phyloP scores from a whole-genome alignment of 2,797 vertebrate species.

The Poecilia gillii region DNA sequence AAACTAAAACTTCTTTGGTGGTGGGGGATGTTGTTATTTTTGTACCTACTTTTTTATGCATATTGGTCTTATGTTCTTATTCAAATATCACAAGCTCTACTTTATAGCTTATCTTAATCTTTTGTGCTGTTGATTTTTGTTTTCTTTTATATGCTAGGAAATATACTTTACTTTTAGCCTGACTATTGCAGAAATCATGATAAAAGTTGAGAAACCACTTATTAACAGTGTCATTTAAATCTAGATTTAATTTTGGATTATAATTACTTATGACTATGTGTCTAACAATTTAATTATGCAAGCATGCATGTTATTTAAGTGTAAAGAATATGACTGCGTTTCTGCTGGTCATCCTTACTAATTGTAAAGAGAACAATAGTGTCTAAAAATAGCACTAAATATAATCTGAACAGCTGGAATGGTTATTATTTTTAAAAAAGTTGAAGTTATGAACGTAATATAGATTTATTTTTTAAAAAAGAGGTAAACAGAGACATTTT shows the following conservation, averaged over 20 bases:
- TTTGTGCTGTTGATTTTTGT: background rate
- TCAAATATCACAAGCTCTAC: background rate
- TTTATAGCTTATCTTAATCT: background rate
- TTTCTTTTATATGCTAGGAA: background rate
- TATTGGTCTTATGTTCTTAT: background rate
- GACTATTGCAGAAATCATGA: background rate
- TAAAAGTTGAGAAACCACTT: background rate
- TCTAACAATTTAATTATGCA: background rate
- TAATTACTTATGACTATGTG: background rate
- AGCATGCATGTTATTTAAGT: background rate
- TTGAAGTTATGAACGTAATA: background rate
- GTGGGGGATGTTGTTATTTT: background rate
- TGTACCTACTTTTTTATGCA: background rate
- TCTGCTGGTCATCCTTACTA: background rate
- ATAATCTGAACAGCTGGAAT: background rate
- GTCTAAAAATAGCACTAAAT: background rate
- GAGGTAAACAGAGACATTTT: background rate
- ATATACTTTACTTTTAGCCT: background rate
- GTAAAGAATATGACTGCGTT: background rate
- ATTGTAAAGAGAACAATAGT: background rate
- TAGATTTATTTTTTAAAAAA: background rate
- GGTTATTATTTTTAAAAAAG: background rate
- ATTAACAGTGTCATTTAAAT: background rate
- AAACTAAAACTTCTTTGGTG: background rate
- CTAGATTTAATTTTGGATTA: background rate